These are phyloP conservation scores for Athalia cordata DNA, from an alignment of 2,888 invertebrate genomes.

Conservation along the genomic window DNA sequence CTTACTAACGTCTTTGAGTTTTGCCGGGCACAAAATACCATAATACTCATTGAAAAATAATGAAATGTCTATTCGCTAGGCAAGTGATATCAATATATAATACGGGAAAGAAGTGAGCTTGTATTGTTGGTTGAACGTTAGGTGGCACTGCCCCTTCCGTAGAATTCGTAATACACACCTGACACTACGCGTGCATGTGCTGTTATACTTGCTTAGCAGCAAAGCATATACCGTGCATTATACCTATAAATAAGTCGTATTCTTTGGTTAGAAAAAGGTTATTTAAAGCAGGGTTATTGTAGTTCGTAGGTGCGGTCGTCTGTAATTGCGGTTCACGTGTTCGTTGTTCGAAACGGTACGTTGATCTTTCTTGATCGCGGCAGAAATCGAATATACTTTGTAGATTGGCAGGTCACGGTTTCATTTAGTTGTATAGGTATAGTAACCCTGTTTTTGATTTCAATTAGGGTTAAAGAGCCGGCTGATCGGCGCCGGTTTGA, in stretches of 20 bases:
- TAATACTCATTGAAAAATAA: background rate
- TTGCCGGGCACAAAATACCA: background rate
- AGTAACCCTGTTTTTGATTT: background rate
- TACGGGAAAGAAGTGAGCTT: too few species aligned
- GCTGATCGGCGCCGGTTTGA: too few species aligned
- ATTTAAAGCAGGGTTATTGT: conserved; percentile 42
- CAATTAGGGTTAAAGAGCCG: too few species aligned
- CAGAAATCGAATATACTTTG: background rate
- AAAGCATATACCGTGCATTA: too few species aligned
- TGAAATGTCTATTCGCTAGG: too few species aligned
- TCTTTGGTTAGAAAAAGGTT: conserved; percentile 40
- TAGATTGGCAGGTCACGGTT: background rate
- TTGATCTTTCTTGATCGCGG: background rate
- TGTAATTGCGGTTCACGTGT: conserved; percentile 25
- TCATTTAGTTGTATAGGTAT: background rate
- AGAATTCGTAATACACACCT: too few species aligned
- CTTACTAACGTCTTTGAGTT: too few species aligned
- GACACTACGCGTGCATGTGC: too few species aligned
- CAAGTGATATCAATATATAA: too few species aligned
- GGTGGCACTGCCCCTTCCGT: background rate
- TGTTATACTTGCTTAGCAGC: too few species aligned
- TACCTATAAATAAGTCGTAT: conserved; percentile 38
- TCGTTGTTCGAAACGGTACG: background rate
- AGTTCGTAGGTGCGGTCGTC: conserved; percentile 38
- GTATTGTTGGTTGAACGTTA: background rate